Base-by-base conservation (phyloP, 2,113 vertebrate species). In the Brachirus orientalis region DNA sequence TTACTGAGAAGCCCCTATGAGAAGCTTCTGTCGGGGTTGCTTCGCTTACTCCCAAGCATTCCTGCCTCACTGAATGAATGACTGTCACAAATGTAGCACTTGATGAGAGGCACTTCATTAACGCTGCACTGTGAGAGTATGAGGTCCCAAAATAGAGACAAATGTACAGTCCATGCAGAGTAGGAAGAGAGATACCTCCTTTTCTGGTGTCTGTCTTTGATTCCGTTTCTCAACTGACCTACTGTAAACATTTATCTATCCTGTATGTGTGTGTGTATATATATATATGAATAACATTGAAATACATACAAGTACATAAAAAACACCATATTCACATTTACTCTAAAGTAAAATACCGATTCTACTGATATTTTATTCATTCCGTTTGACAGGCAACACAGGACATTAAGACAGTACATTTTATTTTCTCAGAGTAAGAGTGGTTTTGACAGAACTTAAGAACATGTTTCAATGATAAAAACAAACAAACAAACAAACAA, bases 21-120 rank as follows among this genome's bases (percentile, higher is more conserved):
- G 82, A 28, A 67, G 73, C 84, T 88, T 55, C 77, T 78, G 75
- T 86, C 86, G 66, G 65, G 69, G 59, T 61, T 20, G 46, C 78
- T 72, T 59, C 63, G 46, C 83, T 83, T 69, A 47, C 68, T 67
- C 75, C 46, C 59, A 51, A 68, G 73, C 77, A 44, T 77, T 82
- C 80, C 83, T 80, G 80, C 55, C 75, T 37, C 33, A 13, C 44
- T 85, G 80, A 69, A 79, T 75, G 87, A 74, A 76, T 80, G 75
- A 72, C 84, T 84, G 82, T 86, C 88, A 84, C 84, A 85, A 77
- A 90, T 63, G 80, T 62, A 79, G 63, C 72, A 79, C 79, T 87
- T 89, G 87, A 92, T 84, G 87, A 90, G 80, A 74, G 66, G 60
- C 82, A 84, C 85, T 88, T 86, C 76, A 88, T 89, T 89, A 81